A percentile compares a stretch with the other conserved stretches of the same genome.
Evolutionary conservation across 2,113 vertebrate genomes (phyloP).

Genomic region (Caloenas nicobarica): DNA sequence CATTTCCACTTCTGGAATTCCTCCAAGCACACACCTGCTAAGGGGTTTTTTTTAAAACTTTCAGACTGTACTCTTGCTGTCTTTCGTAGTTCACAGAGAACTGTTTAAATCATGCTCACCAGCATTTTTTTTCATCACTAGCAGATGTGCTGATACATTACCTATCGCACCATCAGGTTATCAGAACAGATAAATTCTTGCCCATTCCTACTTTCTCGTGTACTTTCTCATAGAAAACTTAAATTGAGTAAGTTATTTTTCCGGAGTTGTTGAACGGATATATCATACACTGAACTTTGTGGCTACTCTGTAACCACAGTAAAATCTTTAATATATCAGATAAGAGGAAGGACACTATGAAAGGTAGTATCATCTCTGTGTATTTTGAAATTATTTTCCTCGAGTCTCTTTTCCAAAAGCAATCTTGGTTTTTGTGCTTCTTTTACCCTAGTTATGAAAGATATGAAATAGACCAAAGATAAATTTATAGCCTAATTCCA

Average conservation of each 20-base stretch:
- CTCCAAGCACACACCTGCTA: background rate
- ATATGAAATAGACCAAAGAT: background rate
- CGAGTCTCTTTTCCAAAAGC: background rate
- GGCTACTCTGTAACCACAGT: background rate
- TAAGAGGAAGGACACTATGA: background rate
- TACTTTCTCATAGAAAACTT: background rate
- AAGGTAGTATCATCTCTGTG: background rate
- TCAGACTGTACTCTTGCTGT: background rate
- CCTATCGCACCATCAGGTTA: background rate
- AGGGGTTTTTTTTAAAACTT: background rate
- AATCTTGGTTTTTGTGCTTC: background rate
- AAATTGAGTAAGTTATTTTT: background rate
- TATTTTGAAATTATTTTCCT: background rate
- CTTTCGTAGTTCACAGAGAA: background rate
- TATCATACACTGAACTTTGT: background rate
- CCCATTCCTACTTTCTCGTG: background rate
- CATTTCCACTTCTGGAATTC: background rate
- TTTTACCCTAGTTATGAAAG: background rate
- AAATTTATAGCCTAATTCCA: background rate
- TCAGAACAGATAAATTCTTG: background rate
- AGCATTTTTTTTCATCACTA: background rate
- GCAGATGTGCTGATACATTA: background rate
- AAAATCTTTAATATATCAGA: background rate
- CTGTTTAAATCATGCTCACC: background rate
- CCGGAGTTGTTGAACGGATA: background rate